Evolutionary conservation across 2,113 vertebrate genomes (phyloP).

Genomic region (Cryptoleucopteryx plumbea): DNA sequence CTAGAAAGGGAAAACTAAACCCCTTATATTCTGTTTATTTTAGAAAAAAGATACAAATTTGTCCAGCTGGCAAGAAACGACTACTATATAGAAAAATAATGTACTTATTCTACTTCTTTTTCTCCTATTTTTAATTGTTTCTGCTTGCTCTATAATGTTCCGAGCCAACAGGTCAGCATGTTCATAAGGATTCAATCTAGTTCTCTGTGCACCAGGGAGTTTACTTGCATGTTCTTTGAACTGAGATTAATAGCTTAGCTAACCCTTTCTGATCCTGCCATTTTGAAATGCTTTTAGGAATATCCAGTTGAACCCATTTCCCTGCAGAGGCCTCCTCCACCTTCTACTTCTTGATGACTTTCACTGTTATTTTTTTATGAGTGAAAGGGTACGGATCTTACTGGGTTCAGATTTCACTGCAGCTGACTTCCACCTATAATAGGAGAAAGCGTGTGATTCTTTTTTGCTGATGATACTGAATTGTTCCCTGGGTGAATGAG

Average conservation of each 20-base stretch:
- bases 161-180: constrained; percentile 19
- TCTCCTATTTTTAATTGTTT: not conserved
- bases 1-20: not conserved
- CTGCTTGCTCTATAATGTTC: not conserved
- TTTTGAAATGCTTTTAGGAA: constrained; percentile 62
- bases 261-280: constrained; percentile 58
- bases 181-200: constrained; percentile 60
- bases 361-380: not conserved
- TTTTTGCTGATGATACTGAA: not conserved
- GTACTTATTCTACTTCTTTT: not conserved
- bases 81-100: not conserved
- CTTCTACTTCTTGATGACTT: constrained; percentile 27
- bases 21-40: not conserved
- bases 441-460: not conserved
- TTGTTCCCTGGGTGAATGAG: not conserved
- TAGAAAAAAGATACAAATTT: not conserved
- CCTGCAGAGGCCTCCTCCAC: not conserved
- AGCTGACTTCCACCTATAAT: not conserved
- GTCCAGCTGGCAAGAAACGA: not conserved
- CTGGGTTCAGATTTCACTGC: not conserved
- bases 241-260: constrained; percentile 53
- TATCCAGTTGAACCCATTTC: constrained; percentile 12
- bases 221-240: constrained; percentile 42
- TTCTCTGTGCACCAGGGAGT: not conserved
- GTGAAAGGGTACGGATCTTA: not conserved